Evolutionary conservation across 2,888 invertebrate species (phyloP).

Genomic region (Tenodera sinensis): DNA sequence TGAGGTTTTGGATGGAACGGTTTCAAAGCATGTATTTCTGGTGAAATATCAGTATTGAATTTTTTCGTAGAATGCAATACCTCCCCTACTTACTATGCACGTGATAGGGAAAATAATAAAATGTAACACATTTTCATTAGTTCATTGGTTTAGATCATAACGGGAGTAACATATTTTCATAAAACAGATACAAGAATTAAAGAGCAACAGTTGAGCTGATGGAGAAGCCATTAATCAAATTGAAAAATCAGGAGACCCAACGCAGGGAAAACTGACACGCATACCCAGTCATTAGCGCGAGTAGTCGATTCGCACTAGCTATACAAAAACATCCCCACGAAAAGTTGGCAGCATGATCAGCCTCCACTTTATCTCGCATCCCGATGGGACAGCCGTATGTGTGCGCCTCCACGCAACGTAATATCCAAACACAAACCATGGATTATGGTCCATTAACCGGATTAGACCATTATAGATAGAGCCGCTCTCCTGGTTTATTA

Average conservation of each 20-base stretch:
- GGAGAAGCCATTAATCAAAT: not conserved
- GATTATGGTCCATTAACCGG: conserved; percentile 12
- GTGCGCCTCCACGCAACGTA: not conserved
- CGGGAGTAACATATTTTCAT: not conserved
- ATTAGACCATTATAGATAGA: conserved; percentile 7
- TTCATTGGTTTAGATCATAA: not conserved
- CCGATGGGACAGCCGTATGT: not conserved
- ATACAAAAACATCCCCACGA: not conserved
- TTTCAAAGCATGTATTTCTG: too few species aligned
- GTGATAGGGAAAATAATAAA: too few species aligned
- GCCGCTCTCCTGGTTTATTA: not conserved
- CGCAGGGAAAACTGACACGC: not conserved
- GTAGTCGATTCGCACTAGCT: not conserved
- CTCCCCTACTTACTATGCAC: too few species aligned
- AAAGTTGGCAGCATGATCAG: not conserved
- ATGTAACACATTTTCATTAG: too few species aligned
- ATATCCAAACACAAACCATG: not conserved
- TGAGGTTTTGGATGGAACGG: too few species aligned
- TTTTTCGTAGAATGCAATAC: too few species aligned
- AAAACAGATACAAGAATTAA: not conserved
- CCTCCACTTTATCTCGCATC: not conserved
- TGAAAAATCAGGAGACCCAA: not conserved
- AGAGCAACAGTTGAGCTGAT: not conserved
- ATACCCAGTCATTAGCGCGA: not conserved
- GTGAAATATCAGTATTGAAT: too few species aligned